Evolutionary conservation across 2,113 vertebrate species (phyloP).

Genomic region (Phalacrocorax pelagicus): DNA sequence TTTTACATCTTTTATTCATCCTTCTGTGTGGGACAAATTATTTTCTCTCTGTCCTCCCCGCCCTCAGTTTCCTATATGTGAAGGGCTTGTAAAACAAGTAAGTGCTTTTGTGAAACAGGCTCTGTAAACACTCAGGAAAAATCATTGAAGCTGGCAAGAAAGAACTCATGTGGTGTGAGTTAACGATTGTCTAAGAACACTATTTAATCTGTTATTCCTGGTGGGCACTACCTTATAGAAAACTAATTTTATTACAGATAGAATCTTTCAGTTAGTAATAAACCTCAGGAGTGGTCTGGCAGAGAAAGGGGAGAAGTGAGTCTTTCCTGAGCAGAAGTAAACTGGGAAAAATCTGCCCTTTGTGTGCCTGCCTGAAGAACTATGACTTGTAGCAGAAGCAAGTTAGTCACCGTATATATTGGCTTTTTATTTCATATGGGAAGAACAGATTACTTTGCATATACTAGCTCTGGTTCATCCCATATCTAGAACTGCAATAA

Average conservation of each 20-base stretch:
- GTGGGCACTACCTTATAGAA: constrained; percentile 25
- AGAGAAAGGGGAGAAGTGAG: neutral
- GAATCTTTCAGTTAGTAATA: constrained; percentile 8
- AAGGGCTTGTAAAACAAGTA: neutral
- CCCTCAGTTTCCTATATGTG: accelerated
- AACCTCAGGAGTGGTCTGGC: neutral
- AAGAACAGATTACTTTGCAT: neutral
- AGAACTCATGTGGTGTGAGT: neutral
- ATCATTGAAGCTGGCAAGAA: constrained; percentile 4
- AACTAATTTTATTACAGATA: constrained; percentile 37
- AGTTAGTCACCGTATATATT: neutral
- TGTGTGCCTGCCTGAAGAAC: neutral
- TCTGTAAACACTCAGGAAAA: neutral
- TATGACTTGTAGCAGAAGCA: neutral
- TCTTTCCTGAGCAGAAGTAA: neutral
- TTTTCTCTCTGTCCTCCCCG: neutral
- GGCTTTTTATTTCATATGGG: neutral
- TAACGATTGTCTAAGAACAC: neutral
- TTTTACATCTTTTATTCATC: neutral
- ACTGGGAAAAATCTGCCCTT: neutral
- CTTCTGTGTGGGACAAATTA: neutral
- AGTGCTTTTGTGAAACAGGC: neutral
- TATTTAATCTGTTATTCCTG: constrained; percentile 44
- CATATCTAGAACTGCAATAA: neutral
- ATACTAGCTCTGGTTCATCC: neutral